Percentiles rank a stretch among this genome's conserved stretches.
phyloP scores from a whole-genome alignment of 2,113 vertebrate genomes.

The Pygoscelis antarcticus region DNA sequence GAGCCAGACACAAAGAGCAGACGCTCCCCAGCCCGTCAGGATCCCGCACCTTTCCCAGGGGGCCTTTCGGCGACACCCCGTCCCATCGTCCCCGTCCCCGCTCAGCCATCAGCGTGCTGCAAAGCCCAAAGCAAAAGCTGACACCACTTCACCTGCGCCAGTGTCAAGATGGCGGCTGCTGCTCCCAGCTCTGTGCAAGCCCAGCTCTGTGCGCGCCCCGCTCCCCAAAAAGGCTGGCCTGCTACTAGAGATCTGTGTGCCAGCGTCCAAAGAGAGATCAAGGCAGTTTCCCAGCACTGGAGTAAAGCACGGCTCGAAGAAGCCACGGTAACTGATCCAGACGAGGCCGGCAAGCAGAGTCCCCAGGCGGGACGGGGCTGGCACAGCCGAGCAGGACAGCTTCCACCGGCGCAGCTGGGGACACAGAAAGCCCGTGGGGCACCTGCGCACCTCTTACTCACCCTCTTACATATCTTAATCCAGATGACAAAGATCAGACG shows the following conservation, averaged over 20 bases:
- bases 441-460: not conserved
- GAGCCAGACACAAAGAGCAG: fast-evolving
- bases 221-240: not conserved
- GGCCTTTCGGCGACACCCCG: not conserved
- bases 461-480: not conserved
- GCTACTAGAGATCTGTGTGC: fast-evolving
- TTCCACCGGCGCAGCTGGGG: fast-evolving
- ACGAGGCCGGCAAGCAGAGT: not conserved
- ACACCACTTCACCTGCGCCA: fast-evolving
- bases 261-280: fast-evolving
- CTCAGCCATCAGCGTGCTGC: fast-evolving
- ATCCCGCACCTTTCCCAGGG: not conserved
- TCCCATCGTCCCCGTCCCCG: fast-evolving
- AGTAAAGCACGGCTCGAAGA: not conserved
- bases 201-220: not conserved
- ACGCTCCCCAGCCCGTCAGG: not conserved
- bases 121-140: not conserved
- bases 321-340: fast-evolving
- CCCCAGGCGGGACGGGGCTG: not conserved
- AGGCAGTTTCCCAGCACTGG: not conserved
- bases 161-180: fast-evolving
- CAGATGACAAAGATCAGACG: fast-evolving
- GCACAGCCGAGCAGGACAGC: not conserved
- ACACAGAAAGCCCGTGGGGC: fast-evolving
- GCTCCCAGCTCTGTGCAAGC: not conserved